Percentiles rank a stretch among this genome's conserved stretches.
Conservation (phyloP, 2,888 invertebrate genomes). For the Hofmannophila pseudospretella region DNA sequence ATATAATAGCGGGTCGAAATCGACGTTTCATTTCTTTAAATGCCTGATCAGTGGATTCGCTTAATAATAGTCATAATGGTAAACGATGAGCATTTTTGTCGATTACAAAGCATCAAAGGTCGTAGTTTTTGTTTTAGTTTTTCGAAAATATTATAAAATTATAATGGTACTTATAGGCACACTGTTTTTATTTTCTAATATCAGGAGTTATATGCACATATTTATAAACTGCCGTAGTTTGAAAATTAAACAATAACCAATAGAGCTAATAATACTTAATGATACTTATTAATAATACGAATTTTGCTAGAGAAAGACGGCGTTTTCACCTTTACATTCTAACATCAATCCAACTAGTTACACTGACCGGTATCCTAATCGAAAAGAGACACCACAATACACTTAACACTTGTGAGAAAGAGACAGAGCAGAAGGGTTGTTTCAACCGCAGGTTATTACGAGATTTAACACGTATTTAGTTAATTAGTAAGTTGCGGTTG, state of each 20-base stretch:
- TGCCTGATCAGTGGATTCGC: constrained; percentile 70
- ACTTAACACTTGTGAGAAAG: constrained; percentile 35
- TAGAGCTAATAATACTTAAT: too few relatives aligned
- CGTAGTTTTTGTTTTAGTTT: constrained; percentile 11
- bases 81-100: constrained; percentile 59
- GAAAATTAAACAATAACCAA: too few relatives aligned
- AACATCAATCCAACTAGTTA: neutral
- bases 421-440: constrained; percentile 48
- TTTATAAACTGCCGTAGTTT: too few relatives aligned
- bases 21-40: constrained; percentile 77
- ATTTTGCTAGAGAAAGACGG: too few relatives aligned
- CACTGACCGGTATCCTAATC: constrained; percentile 23
- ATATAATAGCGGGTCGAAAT: constrained; percentile 67
- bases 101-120: constrained; percentile 30
- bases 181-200: too few relatives aligned
- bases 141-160: neutral
- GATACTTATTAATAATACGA: too few relatives aligned
- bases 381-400: constrained; percentile 33
- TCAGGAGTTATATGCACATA: too few relatives aligned
- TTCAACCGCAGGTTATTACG: constrained; percentile 70
- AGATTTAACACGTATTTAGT: constrained; percentile 75
- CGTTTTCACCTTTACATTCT: too few relatives aligned
- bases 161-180: too few relatives aligned
- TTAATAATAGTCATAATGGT: constrained; percentile 73
- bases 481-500: constrained; percentile 75